A percentile compares a stretch with the other conserved stretches of the same genome.
These are phyloP conservation scores for Penaeus vannamei DNA, from an alignment of 1,140 invertebrate species.

Conservation along the genomic window DNA sequence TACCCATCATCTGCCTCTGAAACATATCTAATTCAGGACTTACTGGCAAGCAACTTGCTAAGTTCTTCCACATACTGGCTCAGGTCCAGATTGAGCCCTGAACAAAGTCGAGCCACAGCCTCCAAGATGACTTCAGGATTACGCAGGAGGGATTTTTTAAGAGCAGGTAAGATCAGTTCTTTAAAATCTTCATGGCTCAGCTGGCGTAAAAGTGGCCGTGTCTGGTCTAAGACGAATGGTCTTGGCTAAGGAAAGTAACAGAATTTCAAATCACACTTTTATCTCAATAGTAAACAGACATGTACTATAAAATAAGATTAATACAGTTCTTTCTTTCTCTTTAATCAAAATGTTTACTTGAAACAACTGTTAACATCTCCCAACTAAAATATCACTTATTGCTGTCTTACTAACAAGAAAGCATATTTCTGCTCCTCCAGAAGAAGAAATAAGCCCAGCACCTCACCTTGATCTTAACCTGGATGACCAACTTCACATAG, in stretches of 20 bases:
- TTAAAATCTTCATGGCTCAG: constrained; percentile 84
- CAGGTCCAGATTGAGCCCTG: constrained; percentile 82
- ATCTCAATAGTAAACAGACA: background rate
- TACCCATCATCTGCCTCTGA: background rate
- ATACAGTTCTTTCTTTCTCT: too few species aligned
- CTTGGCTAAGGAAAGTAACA: constrained; percentile 34
- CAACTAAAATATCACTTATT: too few species aligned
- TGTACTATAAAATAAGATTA: too few species aligned
- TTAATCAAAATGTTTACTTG: too few species aligned
- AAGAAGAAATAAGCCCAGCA: too few species aligned
- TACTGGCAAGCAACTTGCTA: constrained; percentile 85
- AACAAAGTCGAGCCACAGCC: constrained; percentile 83
- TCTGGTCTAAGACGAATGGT: constrained; percentile 55
- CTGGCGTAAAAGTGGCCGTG: constrained; percentile 77
- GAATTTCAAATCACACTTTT: constrained; percentile 29
- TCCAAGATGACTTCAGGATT: constrained; percentile 93
- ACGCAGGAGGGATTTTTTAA: constrained; percentile 93
- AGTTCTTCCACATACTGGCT: constrained; percentile 85
- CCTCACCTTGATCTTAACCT: constrained; percentile 57
- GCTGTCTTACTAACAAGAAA: too few species aligned
- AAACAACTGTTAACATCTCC: too few species aligned
- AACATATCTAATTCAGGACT: constrained; percentile 69
- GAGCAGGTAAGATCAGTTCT: constrained; percentile 81
- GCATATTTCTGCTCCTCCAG: too few species aligned
- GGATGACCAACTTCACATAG: constrained; percentile 61